Conservation (phyloP, 2,797 vertebrate genomes). For the Antrozous pallidus region DNA sequence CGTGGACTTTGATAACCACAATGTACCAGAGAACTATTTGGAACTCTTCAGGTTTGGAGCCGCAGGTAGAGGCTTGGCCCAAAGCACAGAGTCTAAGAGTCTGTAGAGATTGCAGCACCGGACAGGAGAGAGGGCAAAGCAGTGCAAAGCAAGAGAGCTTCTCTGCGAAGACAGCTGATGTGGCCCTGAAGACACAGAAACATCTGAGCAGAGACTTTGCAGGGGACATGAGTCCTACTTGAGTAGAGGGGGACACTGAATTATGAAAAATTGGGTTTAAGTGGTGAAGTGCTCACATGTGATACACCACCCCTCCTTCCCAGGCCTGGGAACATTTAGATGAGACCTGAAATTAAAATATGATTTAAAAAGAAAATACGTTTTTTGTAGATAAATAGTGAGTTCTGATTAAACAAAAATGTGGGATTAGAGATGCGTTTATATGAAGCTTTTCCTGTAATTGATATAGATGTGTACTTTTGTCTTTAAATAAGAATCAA, state of each 20-base stretch:
- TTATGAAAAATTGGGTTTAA: neutral
- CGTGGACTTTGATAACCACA: neutral
- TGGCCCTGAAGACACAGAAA: neutral
- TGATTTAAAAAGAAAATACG: constrained; percentile 1
- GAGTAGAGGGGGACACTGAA: neutral
- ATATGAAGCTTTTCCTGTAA: neutral
- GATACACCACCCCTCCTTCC: neutral
- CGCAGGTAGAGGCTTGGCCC: neutral
- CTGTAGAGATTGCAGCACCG: neutral
- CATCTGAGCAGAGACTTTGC: neutral
- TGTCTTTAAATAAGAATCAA: neutral
- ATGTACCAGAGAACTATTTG: neutral
- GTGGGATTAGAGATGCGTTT: neutral
- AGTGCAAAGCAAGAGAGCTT: no score
- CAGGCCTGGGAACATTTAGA: constrained; percentile 14
- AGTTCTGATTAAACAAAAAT: constrained; percentile 33
- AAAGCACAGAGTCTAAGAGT: neutral
- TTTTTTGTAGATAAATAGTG: neutral
- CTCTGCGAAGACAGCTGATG: no score
- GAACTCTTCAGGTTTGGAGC: neutral
- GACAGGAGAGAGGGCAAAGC: neutral
- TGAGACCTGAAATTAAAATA: neutral
- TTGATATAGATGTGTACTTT: neutral
- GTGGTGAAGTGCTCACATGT: neutral
- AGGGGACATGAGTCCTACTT: neutral